Evolutionary conservation across 2,888 invertebrate genomes (phyloP).

Genomic region (Oscheius myriophilus): DNA sequence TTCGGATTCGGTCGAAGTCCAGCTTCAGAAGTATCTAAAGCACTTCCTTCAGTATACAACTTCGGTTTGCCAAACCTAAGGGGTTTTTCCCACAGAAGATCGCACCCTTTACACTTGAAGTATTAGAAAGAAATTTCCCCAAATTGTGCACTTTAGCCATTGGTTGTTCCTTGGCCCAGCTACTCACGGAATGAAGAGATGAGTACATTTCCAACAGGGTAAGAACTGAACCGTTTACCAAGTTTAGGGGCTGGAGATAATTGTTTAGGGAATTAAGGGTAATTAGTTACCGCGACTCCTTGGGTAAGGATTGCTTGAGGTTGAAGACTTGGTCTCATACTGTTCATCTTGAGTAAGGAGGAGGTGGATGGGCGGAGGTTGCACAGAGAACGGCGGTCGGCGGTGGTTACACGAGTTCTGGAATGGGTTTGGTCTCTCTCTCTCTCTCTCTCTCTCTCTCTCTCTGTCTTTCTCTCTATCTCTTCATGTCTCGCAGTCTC

Average conservation of each 20-base stretch:
- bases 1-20: conserved; percentile 16
- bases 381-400: conserved; percentile 11
- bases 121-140: not conserved
- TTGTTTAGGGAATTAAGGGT: too few species aligned
- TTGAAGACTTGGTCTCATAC: not conserved
- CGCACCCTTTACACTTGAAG: conserved; percentile 19
- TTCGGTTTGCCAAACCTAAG: conserved; percentile 10
- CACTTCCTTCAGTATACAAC: not conserved
- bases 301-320: too few species aligned
- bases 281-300: too few species aligned
- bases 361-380: conserved; percentile 1
- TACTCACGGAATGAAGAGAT: not conserved
- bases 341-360: conserved; percentile 7
- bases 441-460: not conserved
- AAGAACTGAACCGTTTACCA: not conserved
- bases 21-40: conserved; percentile 20
- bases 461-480: too few species aligned
- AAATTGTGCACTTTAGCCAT: not conserved
- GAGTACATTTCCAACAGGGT: conserved; percentile 9
- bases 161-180: conserved; percentile 7
- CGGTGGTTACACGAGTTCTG: conserved; percentile 4
- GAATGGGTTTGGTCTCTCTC: not conserved
- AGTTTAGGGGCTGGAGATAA: not conserved
- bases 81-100: conserved; percentile 47
- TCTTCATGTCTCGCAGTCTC: too few species aligned